Evolutionary conservation across 2,888 invertebrate genomes (phyloP), one percentile per base, ranked within the genome.

Genomic region (Agonopterix arenella): DNA sequence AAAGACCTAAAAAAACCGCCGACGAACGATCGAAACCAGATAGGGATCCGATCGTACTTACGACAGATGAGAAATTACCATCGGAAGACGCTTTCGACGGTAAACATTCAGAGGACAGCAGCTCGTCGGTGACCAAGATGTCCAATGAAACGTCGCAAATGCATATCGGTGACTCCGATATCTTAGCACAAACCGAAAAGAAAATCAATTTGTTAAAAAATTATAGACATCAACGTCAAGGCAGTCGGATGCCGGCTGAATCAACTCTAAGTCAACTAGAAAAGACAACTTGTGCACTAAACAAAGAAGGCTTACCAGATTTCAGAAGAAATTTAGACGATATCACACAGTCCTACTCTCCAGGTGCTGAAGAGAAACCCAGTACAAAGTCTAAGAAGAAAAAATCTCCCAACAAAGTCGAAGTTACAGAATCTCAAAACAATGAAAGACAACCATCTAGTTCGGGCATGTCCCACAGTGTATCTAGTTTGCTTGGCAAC

Each of bases 281-380:
- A 57, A 76, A 76, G 55, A 89, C 90, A 0, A 84, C 90, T 0
- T 84, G 80, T 49, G 80, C 82, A 5, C 63, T 84, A 13, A 84
- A 82, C 51, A 85, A 80, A 54, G 88, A 88, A 49, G 79, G 88
- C 3, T 67, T 86, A 64, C 89, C 90, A 7, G 89, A 86, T 59
- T 89, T 90, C 51, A 73, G 89, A 10, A 84, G 73, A 55, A 89
- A 89, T 54, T 71, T 90, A 47, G 90, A 89, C 50, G 89, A 89
- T 57, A 90, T 90, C 41, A 90, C 90, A 1, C 85, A 89, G 49
- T 89, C 90, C 0, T 89, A 90, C 52, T 88, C 90, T 0, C 89
- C 89, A 0, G 76, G 73, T 0, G 70, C 73, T 8, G 86, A 88
- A 48, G 85, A 86, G 36, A 81, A 75, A 56, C 64, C 71, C 0